These are phyloP conservation scores for Plusia festucae DNA, from an alignment of 2,888 invertebrate genomes.

Conservation along the genomic window DNA sequence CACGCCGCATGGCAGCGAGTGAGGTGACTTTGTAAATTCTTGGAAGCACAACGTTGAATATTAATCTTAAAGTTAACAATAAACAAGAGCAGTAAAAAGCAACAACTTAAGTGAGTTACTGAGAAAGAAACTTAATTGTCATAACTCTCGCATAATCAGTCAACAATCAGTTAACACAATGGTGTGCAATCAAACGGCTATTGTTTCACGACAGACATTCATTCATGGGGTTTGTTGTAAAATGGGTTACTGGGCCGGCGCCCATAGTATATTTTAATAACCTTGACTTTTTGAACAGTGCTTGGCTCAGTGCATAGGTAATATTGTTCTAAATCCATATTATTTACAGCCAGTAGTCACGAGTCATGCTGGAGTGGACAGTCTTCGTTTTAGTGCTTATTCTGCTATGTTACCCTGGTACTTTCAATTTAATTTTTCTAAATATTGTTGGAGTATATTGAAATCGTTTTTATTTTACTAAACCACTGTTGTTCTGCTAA, in stretches of 20 bases:
- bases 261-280: conserved; percentile 5
- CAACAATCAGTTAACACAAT: conserved; percentile 39
- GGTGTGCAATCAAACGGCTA: conserved; percentile 15
- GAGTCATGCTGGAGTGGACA: no score
- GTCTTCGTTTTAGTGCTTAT: no score
- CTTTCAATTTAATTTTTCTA: no score
- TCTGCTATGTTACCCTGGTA: no score
- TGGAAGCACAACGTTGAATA: not conserved
- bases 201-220: conserved; percentile 33
- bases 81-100: conserved; percentile 11
- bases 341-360: no score
- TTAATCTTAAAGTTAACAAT: conserved; percentile 6
- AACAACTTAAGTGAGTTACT: conserved; percentile 9
- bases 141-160: conserved; percentile 19
- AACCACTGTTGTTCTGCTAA: no score
- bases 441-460: no score
- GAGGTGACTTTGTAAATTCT: no score
- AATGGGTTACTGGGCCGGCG: conserved; percentile 21
- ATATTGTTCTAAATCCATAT: no score
- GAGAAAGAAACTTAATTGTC: conserved; percentile 31
- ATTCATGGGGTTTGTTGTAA: conserved; percentile 34
- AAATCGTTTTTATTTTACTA: no score
- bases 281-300: not conserved
- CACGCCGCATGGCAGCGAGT: no score
- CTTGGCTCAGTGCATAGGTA: no score